phyloP scores from a whole-genome alignment of 2,888 invertebrate genomes.

The Endotricha flammealis region DNA sequence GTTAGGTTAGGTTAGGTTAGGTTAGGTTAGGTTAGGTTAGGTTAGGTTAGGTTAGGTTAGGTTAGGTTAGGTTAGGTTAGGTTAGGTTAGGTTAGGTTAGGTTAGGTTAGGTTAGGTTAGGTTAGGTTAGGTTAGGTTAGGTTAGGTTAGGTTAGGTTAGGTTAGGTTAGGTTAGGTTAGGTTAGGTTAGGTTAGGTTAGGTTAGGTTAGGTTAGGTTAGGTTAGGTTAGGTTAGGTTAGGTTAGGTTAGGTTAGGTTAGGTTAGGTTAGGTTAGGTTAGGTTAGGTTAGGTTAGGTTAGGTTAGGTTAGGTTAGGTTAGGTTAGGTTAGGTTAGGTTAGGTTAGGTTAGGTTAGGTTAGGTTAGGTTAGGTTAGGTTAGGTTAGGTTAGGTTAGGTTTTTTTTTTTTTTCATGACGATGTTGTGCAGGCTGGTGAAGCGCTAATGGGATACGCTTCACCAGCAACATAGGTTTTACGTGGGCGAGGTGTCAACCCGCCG shows the following conservation, averaged over 20 bases:
- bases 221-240: conserved; percentile 12
- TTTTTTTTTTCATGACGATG: too few relatives aligned
- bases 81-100: conserved; percentile 10
- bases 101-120: conserved; percentile 5
- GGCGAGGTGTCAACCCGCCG: too few relatives aligned
- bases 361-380: conserved; percentile 12
- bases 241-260: conserved; percentile 12
- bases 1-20: conserved; percentile 10
- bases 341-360: conserved; percentile 10
- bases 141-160: conserved; percentile 11
- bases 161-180: conserved; percentile 11
- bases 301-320: conserved; percentile 12
- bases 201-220: conserved; percentile 12
- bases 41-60: conserved; percentile 7
- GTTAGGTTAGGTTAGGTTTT: conserved; percentile 9
- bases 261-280: conserved; percentile 12
- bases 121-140: conserved; percentile 11
- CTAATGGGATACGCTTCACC: too few relatives aligned
- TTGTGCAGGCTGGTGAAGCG: too few relatives aligned
- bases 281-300: conserved; percentile 12
- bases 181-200: conserved; percentile 11
- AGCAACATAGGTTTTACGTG: too few relatives aligned
- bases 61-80: conserved; percentile 12
- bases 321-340: conserved; percentile 10
- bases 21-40: conserved; percentile 10